Evolutionary conservation across 2,113 vertebrate species (phyloP).

Genomic region (Cottus gobio): DNA sequence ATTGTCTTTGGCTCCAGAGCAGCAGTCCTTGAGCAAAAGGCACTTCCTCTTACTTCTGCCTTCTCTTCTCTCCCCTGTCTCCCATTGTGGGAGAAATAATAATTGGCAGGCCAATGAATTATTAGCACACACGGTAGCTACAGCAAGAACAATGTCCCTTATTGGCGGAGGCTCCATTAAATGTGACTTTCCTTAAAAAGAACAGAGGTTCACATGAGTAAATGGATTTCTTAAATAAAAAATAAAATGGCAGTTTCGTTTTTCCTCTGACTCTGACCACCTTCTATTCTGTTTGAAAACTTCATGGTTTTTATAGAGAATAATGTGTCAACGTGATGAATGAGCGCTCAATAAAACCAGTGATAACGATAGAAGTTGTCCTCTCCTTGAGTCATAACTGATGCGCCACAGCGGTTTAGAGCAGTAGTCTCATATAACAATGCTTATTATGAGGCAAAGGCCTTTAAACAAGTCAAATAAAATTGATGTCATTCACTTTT

Average conservation of each 20-base stretch:
- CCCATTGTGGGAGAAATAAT: constrained; percentile 68
- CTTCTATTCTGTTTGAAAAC: constrained; percentile 70
- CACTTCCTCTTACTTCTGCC: constrained; percentile 62
- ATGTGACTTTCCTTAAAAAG: constrained; percentile 74
- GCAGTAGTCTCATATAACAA: constrained; percentile 77
- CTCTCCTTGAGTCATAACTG: constrained; percentile 79
- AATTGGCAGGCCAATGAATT: constrained; percentile 81
- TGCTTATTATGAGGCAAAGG: constrained; percentile 75
- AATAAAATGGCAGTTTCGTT: constrained; percentile 56
- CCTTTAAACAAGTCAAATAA: constrained; percentile 85
- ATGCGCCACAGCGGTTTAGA: constrained; percentile 66
- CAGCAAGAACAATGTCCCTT: constrained; percentile 65
- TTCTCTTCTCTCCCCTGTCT: constrained; percentile 57
- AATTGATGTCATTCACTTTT: constrained; percentile 81
- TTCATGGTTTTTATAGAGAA: constrained; percentile 69
- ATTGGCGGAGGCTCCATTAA: constrained; percentile 63
- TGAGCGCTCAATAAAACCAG: constrained; percentile 70
- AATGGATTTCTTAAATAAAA: constrained; percentile 68
- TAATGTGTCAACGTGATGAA: constrained; percentile 75
- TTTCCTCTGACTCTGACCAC: constrained; percentile 50
- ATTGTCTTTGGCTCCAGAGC: constrained; percentile 72
- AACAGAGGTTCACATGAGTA: constrained; percentile 67
- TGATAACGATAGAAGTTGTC: constrained; percentile 77
- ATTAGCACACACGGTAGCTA: constrained; percentile 69
- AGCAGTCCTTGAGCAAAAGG: constrained; percentile 72